Conservation (phyloP, 2,797 vertebrate species). For the Dromococcyx pavoninus region DNA sequence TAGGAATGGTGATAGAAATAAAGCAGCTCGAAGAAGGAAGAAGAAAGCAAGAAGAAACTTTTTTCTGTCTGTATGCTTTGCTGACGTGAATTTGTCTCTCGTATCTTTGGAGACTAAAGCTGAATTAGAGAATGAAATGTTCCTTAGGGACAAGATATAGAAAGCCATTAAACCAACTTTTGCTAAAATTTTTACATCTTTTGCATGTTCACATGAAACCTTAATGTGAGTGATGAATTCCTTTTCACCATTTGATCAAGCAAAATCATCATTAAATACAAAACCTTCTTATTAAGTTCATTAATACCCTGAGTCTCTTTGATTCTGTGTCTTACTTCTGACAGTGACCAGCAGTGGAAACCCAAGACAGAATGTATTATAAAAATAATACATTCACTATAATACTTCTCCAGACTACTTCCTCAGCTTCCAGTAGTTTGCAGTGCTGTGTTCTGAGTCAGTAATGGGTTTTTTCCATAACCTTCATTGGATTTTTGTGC, state of each 20-base stretch:
- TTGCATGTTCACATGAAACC: neutral
- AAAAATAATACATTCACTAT: neutral
- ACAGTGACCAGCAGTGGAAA: neutral
- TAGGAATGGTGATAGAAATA: neutral
- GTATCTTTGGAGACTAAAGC: neutral
- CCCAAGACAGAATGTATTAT: neutral
- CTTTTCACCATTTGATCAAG: neutral
- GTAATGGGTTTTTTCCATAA: neutral
- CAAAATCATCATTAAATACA: neutral
- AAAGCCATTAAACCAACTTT: neutral
- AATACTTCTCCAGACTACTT: neutral
- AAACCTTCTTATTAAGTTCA: neutral
- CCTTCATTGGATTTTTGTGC: neutral
- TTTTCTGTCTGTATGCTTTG: neutral
- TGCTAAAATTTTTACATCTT: neutral
- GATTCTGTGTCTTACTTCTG: neutral
- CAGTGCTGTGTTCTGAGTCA: neutral
- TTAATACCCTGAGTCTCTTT: neutral
- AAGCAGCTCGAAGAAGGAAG: neutral
- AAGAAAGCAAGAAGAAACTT: neutral
- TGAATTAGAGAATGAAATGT: neutral
- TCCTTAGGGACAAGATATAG: neutral
- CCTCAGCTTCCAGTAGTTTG: neutral
- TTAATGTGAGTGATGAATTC: neutral
- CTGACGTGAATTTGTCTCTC: neutral